Base-by-base conservation (phyloP, 2,888 invertebrate genomes). In the Carpatolechia fugitivella region DNA sequence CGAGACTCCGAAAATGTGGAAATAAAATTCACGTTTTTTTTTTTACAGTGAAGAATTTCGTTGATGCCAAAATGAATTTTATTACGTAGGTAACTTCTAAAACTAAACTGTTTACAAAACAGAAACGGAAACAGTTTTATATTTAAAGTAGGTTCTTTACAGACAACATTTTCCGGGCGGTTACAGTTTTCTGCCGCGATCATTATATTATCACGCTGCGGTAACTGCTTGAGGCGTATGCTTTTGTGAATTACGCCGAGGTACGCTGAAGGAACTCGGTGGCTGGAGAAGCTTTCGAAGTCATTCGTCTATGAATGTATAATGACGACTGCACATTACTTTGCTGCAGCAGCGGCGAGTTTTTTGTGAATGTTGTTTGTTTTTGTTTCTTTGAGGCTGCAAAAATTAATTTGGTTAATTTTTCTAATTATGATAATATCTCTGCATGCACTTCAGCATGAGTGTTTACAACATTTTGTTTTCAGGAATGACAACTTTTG, bases 151-250 rank as follows among this genome's bases (percentile, higher is more conserved):
- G 5, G n/a, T 41, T 10, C 10, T 61, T 59, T 55, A 60, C 62
- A 64, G 61, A 61, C 62, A 63, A 62, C 60, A 14, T 68, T 61
- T 63, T 68, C 61, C 63, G 67, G 66, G 24, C 24, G 24, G 3
- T 24, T 72, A 68, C 70, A 65, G 10, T 74, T 77, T 71, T 69
- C 65, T 60, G 57, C 60, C 58, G 62, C 65, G 75, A 66, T 85
- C 88, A 86, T 88, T 88, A 88, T 88, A 85, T 75, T 82, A 82
- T 78, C 69, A 85, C 87, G 88, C 78, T 80, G 85, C 80, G 82
- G 81, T 85, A 71, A 70, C 60, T 70, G 60, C 65, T 63, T 64
- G 70, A 79, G 76, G 78, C 65, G 68, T 72, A 66, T 71, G 75
- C 83, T 85, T 76, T 84, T 81, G 77, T 74, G 73, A 78, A 77